Percentiles rank a stretch among this genome's conserved stretches.
These are phyloP conservation scores for Guaruba guarouba DNA, from an alignment of 2,113 vertebrate species.

Conservation along the genomic window DNA sequence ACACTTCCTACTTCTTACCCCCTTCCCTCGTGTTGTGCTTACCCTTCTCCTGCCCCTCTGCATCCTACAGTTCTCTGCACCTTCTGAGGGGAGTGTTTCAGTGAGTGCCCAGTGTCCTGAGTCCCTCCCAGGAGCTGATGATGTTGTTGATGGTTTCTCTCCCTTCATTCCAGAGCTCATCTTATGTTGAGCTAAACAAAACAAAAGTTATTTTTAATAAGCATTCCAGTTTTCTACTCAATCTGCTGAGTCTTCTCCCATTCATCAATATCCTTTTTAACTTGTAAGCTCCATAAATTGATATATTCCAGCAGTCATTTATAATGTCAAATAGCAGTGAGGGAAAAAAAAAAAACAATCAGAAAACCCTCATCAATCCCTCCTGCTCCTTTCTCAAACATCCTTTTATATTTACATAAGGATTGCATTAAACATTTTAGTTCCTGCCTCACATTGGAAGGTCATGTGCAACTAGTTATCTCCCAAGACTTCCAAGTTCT, in stretches of 20 bases:
- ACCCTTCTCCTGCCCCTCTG: not conserved
- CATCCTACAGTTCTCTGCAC: rapidly evolving
- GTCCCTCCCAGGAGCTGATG: not conserved
- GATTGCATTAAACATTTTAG: not conserved
- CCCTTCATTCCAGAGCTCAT: not conserved
- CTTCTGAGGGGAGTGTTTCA: not conserved
- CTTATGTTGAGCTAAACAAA: not conserved
- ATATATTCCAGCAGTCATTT: not conserved
- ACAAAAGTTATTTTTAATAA: not conserved
- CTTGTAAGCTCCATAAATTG: not conserved
- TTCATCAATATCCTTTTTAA: not conserved
- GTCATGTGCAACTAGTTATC: rapidly evolving
- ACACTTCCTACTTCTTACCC: not conserved
- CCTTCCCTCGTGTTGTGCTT: not conserved
- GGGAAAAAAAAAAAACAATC: not conserved
- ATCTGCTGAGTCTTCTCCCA: not conserved
- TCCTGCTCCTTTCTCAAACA: not conserved
- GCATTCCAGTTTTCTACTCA: not conserved
- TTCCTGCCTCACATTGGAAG: not conserved
- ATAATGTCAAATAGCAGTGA: not conserved
- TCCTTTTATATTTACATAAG: not conserved
- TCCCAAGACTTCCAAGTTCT: not conserved
- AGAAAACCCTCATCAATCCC: not conserved
- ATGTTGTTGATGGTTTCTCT: not conserved
- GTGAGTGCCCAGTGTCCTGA: not conserved